phyloP scores from a whole-genome alignment of 2,797 vertebrate genomes.

The Eremophila alpestris region DNA sequence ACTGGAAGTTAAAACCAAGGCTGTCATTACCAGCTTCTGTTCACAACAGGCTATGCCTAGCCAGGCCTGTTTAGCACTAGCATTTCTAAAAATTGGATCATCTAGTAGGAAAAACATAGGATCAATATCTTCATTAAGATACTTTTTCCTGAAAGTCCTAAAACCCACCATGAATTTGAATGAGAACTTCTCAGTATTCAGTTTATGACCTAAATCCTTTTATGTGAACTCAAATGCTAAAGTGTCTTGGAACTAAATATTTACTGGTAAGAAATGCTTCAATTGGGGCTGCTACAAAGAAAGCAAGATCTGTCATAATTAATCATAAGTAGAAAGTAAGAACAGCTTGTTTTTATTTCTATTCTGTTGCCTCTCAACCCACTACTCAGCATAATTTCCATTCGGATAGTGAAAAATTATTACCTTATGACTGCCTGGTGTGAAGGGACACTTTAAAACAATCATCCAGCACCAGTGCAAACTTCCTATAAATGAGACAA shows the following conservation, averaged over 20 bases:
- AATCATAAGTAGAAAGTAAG: neutral
- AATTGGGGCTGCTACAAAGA: neutral
- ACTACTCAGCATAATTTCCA: neutral
- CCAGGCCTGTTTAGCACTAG: neutral
- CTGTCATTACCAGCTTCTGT: neutral
- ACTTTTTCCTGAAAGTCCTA: neutral
- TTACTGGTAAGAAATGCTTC: neutral
- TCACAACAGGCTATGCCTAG: neutral
- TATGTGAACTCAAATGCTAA: neutral
- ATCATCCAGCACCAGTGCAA: fast-evolving
- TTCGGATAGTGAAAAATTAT: neutral
- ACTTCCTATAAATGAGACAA: neutral
- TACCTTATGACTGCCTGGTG: neutral
- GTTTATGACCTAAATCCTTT: neutral
- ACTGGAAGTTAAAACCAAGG: neutral
- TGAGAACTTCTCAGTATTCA: neutral
- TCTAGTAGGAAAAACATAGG: neutral
- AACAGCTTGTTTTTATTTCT: neutral
- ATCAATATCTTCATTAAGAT: neutral
- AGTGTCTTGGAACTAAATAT: neutral
- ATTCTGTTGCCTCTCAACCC: neutral
- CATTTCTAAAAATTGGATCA: neutral
- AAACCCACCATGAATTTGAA: neutral
- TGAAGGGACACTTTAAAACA: neutral
- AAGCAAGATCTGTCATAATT: neutral